Base-by-base conservation (phyloP, 2,113 vertebrate genomes). In the Chlorodrepanis virens region DNA sequence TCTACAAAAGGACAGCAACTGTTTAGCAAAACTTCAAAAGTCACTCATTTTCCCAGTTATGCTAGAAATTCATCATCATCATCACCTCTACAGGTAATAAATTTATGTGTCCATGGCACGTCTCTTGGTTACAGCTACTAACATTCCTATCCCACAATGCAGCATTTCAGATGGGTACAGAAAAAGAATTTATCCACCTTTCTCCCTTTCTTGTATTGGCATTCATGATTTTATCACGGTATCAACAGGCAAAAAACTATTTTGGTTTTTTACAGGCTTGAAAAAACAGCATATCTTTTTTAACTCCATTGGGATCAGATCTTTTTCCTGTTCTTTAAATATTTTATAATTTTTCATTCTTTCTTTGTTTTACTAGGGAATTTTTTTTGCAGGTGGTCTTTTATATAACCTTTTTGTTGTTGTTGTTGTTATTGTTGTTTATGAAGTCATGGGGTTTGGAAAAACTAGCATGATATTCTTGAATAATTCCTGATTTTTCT, bases 401-500 rank as follows among this genome's bases (percentile, higher is more conserved):
- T 52, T 59, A 10, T 31, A 57, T 53, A 89, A 86, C 10, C 4
- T 10, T 31, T 85, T 82, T 80, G 47, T 54, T 11, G 24, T 83
- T 75, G 45, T 63, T 59, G 12, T 28, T 83, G 45, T 63, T 59
- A 10, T 28, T 83, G 72, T 61, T 61, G 20, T 23, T 78, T 18
- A 60, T 67, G 17, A 42, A 84, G 72, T 81, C 39, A 64, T 27
- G 23, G 10, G 15, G 2, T 81, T 95, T 89, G 40, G 77, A 75
- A 91, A 31, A 95, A 42, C 24, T 35, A 69, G 31, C 3, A 17
- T 21, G n/a, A 77, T 92, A 80, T 88, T 93, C 82, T 85, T 85
- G 40, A 94, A 83, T 35, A 83, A 84, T 68, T 94, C 22, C n/a
- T 78, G 49, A 35, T 81, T 93, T 95, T 95, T 91, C 61, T 87